Percentiles rank a stretch among this genome's conserved stretches.
phyloP scores from a whole-genome alignment of 2,113 vertebrate genomes.

The Verasper variegatus region DNA sequence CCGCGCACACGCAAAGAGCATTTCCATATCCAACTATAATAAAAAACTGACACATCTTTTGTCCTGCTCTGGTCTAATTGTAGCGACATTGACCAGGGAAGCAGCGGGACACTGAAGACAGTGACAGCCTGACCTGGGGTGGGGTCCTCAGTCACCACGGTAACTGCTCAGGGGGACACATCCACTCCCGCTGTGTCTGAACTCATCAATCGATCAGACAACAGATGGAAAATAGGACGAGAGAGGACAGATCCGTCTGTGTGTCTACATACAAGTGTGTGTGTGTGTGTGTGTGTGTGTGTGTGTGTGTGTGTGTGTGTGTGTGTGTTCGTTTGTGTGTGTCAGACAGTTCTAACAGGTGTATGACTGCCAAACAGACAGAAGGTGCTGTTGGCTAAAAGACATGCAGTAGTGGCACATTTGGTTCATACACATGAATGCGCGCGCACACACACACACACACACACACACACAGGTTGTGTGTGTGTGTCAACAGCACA shows the following conservation, averaged over 20 bases:
- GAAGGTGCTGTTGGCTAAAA: constrained; percentile 57
- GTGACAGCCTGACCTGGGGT: constrained; percentile 73
- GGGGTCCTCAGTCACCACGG: constrained; percentile 78
- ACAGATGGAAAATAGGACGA: constrained; percentile 70
- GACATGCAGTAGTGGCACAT: constrained; percentile 54
- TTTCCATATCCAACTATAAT: no score
- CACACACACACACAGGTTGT: no score
- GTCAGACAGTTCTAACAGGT: constrained; percentile 29
- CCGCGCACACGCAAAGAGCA: no score
- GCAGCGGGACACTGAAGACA: constrained; percentile 50
- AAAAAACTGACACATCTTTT: no score
- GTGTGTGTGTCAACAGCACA: not conserved
- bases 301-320: constrained; percentile 14
- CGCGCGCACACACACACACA: not conserved
- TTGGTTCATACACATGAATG: constrained; percentile 31
- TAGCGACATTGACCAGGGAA: constrained; percentile 47
- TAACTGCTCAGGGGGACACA: constrained; percentile 69
- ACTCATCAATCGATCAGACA: constrained; percentile 78
- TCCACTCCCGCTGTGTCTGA: constrained; percentile 69
- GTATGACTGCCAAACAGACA: constrained; percentile 62
- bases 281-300: constrained; percentile 14
- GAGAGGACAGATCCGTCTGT: constrained; percentile 43
- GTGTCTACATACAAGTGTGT: not conserved
- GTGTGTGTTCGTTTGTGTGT: constrained; percentile 19
- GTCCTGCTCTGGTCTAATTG: constrained; percentile 42